Conservation (phyloP, 2,888 invertebrate species). For the Xiphydria camelus region DNA sequence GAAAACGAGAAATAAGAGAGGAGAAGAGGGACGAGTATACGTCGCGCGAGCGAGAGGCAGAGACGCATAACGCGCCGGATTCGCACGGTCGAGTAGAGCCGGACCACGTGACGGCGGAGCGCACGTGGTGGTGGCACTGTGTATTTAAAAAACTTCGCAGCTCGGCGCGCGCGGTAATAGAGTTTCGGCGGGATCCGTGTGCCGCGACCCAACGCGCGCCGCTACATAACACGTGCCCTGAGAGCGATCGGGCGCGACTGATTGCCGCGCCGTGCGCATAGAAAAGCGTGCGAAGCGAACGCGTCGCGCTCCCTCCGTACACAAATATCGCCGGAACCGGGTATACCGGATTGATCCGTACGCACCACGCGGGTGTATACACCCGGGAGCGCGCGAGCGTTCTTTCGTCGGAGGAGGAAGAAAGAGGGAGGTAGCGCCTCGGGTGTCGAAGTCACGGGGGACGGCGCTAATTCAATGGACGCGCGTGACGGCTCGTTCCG, state of each 20-base stretch:
- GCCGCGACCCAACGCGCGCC: slow-evolving; percentile 9
- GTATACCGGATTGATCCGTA: slow-evolving; percentile 13
- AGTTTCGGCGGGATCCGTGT: slow-evolving; percentile 24
- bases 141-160: slow-evolving; percentile 1
- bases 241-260: slow-evolving; percentile 34
- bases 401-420: too few species aligned
- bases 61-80: not conserved
- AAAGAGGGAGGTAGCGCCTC: too few species aligned
- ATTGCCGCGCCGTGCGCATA: slow-evolving; percentile 31
- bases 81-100: not conserved
- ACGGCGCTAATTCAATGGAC: slow-evolving; percentile 40
- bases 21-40: too few species aligned
- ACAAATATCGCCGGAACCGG: slow-evolving; percentile 1
- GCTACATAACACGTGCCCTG: slow-evolving; percentile 18
- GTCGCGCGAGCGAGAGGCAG: not conserved
- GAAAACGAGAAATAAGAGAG: not conserved
- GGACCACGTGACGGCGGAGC: not conserved
- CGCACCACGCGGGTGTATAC: slow-evolving; percentile 8
- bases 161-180: slow-evolving; percentile 21
- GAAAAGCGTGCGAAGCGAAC: slow-evolving; percentile 32
- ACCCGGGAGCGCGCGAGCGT: slow-evolving; percentile 7
- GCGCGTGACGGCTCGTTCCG: slow-evolving; percentile 22
- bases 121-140: slow-evolving; percentile 1
- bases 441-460: slow-evolving; percentile 27
- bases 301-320: slow-evolving; percentile 24